Evolutionary conservation across 92 coral and sea anemone species (phyloP).

Genomic region (Palythoa caribaeorum): DNA sequence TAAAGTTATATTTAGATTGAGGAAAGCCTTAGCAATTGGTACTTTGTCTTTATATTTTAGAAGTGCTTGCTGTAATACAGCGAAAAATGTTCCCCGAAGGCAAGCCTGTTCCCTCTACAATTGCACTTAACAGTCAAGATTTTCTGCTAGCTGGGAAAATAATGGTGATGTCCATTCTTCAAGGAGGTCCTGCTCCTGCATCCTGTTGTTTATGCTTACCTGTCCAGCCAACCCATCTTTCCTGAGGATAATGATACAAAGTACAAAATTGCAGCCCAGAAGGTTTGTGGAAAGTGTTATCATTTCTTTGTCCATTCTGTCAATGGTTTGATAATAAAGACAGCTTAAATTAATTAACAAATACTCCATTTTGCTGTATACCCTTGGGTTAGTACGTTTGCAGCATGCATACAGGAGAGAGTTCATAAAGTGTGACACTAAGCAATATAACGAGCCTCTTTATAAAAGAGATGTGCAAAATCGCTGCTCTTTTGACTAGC

Average conservation of each 20-base stretch:
- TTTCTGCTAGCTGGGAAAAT: not conserved
- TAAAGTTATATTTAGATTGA: not conserved
- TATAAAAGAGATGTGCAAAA: too few relatives aligned
- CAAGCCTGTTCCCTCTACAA: conserved; percentile 41
- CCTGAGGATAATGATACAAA: conserved; percentile 20
- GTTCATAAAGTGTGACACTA: too few relatives aligned
- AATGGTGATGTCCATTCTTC: conserved; percentile 30
- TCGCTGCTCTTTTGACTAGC: too few relatives aligned
- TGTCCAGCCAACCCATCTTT: conserved; percentile 9
- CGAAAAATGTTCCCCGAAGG: conserved; percentile 25
- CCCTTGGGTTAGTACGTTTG: too few relatives aligned
- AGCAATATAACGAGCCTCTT: too few relatives aligned
- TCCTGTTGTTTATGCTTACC: conserved; percentile 2
- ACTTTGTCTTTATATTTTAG: conserved; percentile 14
- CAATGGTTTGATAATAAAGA: not conserved
- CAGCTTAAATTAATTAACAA: too few relatives aligned
- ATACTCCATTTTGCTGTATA: too few relatives aligned
- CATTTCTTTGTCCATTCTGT: not conserved
- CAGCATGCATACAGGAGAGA: too few relatives aligned
- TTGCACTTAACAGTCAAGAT: conserved; percentile 22
- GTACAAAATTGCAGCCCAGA: conserved; percentile 26
- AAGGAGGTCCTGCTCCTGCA: conserved; percentile 25
- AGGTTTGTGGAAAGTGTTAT: conserved; percentile 23
- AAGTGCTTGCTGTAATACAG: conserved; percentile 31
- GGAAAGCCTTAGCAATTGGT: not conserved